Evolutionary conservation across 2,888 invertebrate species (phyloP).

Genomic region (Ethmia dodecea): DNA sequence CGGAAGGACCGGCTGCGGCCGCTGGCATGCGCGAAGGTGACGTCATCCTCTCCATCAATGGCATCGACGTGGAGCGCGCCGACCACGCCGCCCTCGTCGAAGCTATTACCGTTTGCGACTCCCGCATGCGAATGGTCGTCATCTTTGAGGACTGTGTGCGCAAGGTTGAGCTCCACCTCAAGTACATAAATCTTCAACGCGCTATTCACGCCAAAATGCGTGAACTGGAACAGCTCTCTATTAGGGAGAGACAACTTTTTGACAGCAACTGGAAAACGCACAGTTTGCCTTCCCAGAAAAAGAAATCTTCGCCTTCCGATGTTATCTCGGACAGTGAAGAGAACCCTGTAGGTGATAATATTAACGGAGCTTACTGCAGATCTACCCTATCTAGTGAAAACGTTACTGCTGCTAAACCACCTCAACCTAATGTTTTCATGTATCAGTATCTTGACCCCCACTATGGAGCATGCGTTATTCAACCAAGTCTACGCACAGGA

Average conservation of each 20-base stretch:
- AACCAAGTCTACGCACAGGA: conserved; percentile 81
- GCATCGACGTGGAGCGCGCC: conserved; percentile 96
- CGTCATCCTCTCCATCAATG: conserved; percentile 97
- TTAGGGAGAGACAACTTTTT: conserved; percentile 88
- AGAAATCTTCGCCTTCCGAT: conserved; percentile 79
- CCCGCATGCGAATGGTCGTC: conserved; percentile 96
- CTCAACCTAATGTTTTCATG: conserved; percentile 72
- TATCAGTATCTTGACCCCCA: conserved; percentile 85
- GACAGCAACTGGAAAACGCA: conserved; percentile 95
- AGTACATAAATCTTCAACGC: conserved; percentile 93
- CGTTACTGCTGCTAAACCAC: conserved; percentile 71
- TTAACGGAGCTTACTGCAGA: conserved; percentile 81
- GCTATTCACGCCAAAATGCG: conserved; percentile 89
- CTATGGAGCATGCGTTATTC: conserved; percentile 83
- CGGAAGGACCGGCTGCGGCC: conserved; percentile 92
- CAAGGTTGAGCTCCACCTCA: conserved; percentile 94
- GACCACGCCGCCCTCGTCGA: conserved; percentile 95
- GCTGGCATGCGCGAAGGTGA: conserved; percentile 98
- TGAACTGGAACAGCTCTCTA: conserved; percentile 88
- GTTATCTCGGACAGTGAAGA: conserved; percentile 62
- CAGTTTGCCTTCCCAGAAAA: conserved; percentile 90
- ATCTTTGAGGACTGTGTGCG: conserved; percentile 97
- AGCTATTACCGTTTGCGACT: conserved; percentile 92
- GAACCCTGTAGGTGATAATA: conserved; percentile 57
- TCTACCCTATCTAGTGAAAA: conserved; percentile 91